Conservation (phyloP, 2,888 invertebrate genomes). For the Hybos culiciformis region DNA sequence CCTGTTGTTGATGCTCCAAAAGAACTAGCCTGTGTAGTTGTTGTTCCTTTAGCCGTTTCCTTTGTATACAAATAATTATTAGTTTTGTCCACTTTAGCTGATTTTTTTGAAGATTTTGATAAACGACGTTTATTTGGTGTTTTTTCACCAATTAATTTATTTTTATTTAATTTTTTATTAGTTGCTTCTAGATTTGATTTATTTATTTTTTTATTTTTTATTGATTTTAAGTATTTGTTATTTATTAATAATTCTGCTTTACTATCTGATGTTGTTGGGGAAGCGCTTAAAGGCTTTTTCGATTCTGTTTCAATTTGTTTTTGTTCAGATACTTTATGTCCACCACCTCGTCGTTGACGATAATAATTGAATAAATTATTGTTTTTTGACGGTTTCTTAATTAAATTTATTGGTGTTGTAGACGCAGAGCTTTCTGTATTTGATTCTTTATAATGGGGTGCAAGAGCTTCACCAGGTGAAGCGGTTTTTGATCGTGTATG, state of each 20-base stretch:
- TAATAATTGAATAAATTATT: constrained; percentile 32
- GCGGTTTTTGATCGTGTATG: constrained; percentile 32
- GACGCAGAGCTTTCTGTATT: constrained; percentile 8
- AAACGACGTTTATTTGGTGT: background rate
- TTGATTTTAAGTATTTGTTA: constrained; percentile 2
- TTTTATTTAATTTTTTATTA: constrained; percentile 16
- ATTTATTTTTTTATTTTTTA: background rate
- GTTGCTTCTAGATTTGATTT: background rate
- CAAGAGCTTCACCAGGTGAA: constrained; percentile 15
- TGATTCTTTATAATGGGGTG: background rate
- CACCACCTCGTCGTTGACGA: constrained; percentile 26
- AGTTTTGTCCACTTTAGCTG: constrained; percentile 12
- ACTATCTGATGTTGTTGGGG: background rate
- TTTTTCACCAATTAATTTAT: constrained; percentile 5
- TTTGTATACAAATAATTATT: constrained; percentile 2
- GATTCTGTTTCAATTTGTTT: background rate
- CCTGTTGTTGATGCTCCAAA: background rate
- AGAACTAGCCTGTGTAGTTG: background rate
- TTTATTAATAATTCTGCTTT: constrained; percentile 1
- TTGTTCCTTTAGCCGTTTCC: constrained; percentile 1
- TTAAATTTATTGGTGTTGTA: constrained; percentile 10
- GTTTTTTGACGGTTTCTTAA: constrained; percentile 15
- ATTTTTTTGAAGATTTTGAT: background rate
- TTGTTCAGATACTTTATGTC: background rate
- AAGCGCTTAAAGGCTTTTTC: background rate